These are phyloP conservation scores for Plectrocnemia conspersa DNA, from an alignment of 1,140 invertebrate genomes.

Conservation along the genomic window DNA sequence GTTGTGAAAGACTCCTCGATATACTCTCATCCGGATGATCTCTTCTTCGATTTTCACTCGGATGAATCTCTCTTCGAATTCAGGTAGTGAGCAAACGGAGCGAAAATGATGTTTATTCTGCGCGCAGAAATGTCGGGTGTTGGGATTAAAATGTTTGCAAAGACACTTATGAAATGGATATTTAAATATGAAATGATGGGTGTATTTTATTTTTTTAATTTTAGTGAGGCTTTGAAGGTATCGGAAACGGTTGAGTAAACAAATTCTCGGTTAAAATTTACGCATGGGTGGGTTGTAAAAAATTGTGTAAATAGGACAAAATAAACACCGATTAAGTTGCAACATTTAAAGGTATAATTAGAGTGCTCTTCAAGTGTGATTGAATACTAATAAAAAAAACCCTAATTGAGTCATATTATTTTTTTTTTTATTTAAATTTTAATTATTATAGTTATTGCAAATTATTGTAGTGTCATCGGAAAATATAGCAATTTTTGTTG, in stretches of 20 bases:
- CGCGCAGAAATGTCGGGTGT: conserved; percentile 6
- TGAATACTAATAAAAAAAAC: background rate
- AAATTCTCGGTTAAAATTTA: no score
- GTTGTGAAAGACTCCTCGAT: no score
- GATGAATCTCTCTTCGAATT: conserved; percentile 20
- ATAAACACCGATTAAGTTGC: conserved; percentile 1
- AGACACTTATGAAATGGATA: conserved; percentile 5
- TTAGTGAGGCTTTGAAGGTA: no score
- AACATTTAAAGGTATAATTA: background rate
- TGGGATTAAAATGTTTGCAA: conserved; percentile 23
- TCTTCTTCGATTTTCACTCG: conserved; percentile 9
- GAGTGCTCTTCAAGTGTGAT: background rate
- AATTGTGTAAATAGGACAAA: conserved; percentile 3
- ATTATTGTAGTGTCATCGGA: background rate
- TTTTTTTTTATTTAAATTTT: no score
- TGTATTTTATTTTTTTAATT: no score
- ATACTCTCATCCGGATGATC: background rate
- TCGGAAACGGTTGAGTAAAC: no score
- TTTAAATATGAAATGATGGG: no score
- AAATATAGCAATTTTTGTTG: no score
- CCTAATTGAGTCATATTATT: no score
- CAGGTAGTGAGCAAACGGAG: conserved; percentile 31
- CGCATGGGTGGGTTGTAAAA: no score
- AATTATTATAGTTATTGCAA: background rate
- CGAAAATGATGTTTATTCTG: conserved; percentile 25